Percentiles rank a stretch among this genome's conserved stretches.
phyloP scores from a whole-genome alignment of 1,140 invertebrate genomes.

The Latrodectus geometricus region DNA sequence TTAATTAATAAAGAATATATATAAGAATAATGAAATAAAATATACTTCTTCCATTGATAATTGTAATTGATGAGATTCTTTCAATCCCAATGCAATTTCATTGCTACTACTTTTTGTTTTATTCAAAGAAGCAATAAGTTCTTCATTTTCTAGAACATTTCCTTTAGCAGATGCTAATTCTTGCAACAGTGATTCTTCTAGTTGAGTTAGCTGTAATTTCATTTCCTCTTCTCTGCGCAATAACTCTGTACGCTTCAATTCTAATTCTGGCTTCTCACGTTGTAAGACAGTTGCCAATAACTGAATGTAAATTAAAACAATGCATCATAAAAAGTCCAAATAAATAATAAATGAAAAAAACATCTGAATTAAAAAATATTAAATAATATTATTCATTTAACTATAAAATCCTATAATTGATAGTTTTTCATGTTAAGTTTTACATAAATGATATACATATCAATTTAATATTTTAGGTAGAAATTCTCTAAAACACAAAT shows the following conservation, averaged over 20 bases:
- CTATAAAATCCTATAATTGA: no score
- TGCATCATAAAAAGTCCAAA: no score
- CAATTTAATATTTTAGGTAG: no score
- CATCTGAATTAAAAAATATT: no score
- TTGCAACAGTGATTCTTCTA: constrained; percentile 86
- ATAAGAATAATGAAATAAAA: no score
- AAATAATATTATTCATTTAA: no score
- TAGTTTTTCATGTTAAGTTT: no score
- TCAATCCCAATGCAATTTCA: constrained; percentile 83
- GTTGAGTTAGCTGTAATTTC: constrained; percentile 79
- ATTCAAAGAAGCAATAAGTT: constrained; percentile 89
- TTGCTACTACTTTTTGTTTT: constrained; percentile 89
- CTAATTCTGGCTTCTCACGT: constrained; percentile 87
- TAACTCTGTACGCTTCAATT: constrained; percentile 78
- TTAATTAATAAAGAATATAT: no score
- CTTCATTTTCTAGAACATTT: constrained; percentile 90
- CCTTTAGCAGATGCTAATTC: constrained; percentile 83
- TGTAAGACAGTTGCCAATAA: constrained; percentile 74
- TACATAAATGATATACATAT: no score
- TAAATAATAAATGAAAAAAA: no score
- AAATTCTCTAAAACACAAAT: no score
- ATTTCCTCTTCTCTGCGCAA: constrained; percentile 82
- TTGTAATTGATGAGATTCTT: constrained; percentile 79
- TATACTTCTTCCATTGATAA: constrained; percentile 74
- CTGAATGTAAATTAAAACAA: constrained; percentile 61